Percentiles rank a stretch among this genome's conserved stretches.
Evolutionary conservation across 2,113 vertebrate genomes (phyloP).

Genomic region (Pteropus alecto): DNA sequence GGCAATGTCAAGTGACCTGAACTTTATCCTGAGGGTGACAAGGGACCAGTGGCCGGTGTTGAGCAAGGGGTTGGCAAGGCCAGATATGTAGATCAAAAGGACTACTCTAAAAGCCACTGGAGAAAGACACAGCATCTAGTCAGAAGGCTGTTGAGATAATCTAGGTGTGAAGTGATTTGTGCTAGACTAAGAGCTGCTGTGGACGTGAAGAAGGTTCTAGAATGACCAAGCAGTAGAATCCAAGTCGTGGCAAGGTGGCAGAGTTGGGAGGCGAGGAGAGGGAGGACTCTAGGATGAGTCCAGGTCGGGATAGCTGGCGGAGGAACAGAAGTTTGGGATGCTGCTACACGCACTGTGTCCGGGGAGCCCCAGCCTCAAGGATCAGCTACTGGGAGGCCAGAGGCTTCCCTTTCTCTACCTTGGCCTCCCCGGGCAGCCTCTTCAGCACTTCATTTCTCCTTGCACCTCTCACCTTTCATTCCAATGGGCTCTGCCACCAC

Average conservation of each 20-base stretch:
- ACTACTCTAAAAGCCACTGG: background rate
- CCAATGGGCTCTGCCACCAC: background rate
- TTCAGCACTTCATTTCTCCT: background rate
- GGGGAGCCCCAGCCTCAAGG: accelerated
- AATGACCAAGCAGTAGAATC: background rate
- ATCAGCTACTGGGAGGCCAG: background rate
- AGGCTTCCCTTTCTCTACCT: accelerated
- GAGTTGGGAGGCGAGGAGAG: background rate
- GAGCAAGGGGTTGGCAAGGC: background rate
- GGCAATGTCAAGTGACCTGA: background rate
- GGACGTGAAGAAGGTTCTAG: background rate
- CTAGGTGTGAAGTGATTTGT: background rate
- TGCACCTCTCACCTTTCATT: background rate
- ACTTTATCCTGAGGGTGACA: background rate
- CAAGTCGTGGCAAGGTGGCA: background rate
- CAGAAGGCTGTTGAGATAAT: too few relatives aligned
- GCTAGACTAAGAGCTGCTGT: background rate
- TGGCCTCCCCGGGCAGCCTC: background rate
- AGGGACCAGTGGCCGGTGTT: background rate
- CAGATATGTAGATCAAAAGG: background rate
- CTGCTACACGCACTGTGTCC: accelerated
- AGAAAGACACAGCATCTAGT: background rate
- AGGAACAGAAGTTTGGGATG: background rate
- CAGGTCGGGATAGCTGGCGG: background rate
- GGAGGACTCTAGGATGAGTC: background rate